phyloP scores from a whole-genome alignment of 1,140 invertebrate species.

The Streblospio benedicti region DNA sequence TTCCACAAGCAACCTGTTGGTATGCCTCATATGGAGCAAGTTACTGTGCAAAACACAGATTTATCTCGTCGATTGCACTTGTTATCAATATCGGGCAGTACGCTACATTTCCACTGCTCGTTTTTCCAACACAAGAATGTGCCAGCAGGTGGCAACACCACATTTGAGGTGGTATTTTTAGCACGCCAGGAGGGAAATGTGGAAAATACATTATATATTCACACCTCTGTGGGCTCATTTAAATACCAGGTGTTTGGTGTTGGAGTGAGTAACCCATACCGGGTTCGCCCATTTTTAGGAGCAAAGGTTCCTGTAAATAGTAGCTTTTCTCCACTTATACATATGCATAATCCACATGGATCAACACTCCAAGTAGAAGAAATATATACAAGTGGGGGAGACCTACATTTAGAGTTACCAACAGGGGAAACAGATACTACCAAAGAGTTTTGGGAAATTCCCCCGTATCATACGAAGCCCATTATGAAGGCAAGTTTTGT shows the following conservation, averaged over 20 bases:
- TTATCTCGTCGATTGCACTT: slow-evolving; percentile 67
- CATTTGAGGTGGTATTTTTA: slow-evolving; percentile 90
- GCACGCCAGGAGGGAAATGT: slow-evolving; percentile 79
- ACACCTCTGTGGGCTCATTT: slow-evolving; percentile 80
- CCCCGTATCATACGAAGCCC: slow-evolving; percentile 77
- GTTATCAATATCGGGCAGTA: slow-evolving; percentile 77
- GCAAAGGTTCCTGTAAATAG: slow-evolving; percentile 85
- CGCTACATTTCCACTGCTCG: slow-evolving; percentile 80
- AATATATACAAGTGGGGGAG: slow-evolving; percentile 82
- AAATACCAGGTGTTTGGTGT: slow-evolving; percentile 72
- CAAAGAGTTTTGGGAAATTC: slow-evolving; percentile 77
- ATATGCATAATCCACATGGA: slow-evolving; percentile 87
- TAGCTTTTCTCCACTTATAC: slow-evolving; percentile 77
- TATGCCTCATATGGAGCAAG: slow-evolving; percentile 68
- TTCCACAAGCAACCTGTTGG: slow-evolving; percentile 68
- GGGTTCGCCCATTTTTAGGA: slow-evolving; percentile 76
- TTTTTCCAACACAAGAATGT: slow-evolving; percentile 84
- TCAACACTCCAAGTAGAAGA: slow-evolving; percentile 77
- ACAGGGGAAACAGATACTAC: slow-evolving; percentile 69
- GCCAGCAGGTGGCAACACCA: slow-evolving; percentile 79
- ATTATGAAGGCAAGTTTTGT: slow-evolving; percentile 78
- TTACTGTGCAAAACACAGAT: slow-evolving; percentile 70
- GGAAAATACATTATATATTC: slow-evolving; percentile 80
- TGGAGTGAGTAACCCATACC: slow-evolving; percentile 77
- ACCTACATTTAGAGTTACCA: slow-evolving; percentile 82